These are phyloP conservation scores for Argyrosomus japonicus DNA, from an alignment of 2,113 vertebrate species.

Conservation along the genomic window DNA sequence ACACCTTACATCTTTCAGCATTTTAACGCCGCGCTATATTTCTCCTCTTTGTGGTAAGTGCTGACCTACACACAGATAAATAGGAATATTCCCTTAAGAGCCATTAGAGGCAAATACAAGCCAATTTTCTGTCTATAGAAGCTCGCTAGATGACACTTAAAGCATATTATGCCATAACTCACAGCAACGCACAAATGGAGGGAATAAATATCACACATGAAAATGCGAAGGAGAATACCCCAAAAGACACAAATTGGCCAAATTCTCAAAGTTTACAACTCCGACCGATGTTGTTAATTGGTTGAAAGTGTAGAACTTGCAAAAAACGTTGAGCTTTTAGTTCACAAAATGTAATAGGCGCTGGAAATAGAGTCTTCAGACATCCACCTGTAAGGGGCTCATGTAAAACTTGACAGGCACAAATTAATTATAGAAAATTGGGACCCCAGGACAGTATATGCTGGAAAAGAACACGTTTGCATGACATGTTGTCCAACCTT, in stretches of 20 bases:
- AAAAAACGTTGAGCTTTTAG: slow-evolving; percentile 22
- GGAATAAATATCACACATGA: slow-evolving; percentile 38
- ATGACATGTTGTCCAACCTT: no score
- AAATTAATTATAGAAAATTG: no score
- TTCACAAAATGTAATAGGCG: no score
- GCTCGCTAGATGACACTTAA: slow-evolving; percentile 61
- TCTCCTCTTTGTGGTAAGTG: slow-evolving; percentile 61
- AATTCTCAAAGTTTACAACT: slow-evolving; percentile 31
- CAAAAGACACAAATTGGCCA: slow-evolving; percentile 41
- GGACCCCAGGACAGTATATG: no score
- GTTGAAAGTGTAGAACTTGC: neutral
- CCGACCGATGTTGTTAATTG: neutral
- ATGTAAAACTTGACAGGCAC: neutral
- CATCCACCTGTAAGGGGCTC: neutral
- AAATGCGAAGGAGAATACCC: slow-evolving; percentile 27
- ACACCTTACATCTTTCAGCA: slow-evolving; percentile 49
- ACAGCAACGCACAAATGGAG: slow-evolving; percentile 28
- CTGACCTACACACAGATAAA: slow-evolving; percentile 67
- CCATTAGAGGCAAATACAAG: slow-evolving; percentile 70
- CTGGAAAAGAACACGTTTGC: no score
- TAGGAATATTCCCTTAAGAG: slow-evolving; percentile 66
- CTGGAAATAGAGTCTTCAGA: neutral
- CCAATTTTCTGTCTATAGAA: slow-evolving; percentile 56
- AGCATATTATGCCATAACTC: slow-evolving; percentile 59
- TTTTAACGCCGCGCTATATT: slow-evolving; percentile 47